These are phyloP conservation scores for Caenorhabditis sp. DNA, from an alignment of 2,888 invertebrate genomes.

Conservation along the genomic window DNA sequence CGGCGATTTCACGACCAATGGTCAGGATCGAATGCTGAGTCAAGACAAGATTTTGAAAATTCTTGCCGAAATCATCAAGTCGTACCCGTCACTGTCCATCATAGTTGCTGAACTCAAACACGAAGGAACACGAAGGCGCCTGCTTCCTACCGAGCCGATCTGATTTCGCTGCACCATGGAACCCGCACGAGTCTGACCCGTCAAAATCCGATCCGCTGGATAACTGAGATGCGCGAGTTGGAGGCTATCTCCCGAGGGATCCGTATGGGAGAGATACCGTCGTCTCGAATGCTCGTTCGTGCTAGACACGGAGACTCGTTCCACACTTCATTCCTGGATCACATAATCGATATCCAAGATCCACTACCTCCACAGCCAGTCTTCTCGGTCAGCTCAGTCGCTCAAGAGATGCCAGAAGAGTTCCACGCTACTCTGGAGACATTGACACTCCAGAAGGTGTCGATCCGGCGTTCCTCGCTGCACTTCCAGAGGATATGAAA, in stretches of 20 bases:
- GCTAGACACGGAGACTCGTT: slow-evolving; percentile 9
- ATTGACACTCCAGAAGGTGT: slow-evolving; percentile 88
- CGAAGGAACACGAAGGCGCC: too few relatives aligned
- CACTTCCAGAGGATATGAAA: slow-evolving; percentile 92
- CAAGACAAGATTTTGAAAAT: slow-evolving; percentile 64
- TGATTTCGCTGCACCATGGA: slow-evolving; percentile 1
- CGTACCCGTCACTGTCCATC: slow-evolving; percentile 64
- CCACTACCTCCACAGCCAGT: too few relatives aligned
- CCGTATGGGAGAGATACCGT: slow-evolving; percentile 27
- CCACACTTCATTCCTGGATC: slow-evolving; percentile 40
- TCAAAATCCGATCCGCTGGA: slow-evolving; percentile 59
- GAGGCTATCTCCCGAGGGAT: slow-evolving; percentile 32
- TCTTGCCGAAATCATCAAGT: slow-evolving; percentile 69
- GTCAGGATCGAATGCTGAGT: slow-evolving; percentile 54
- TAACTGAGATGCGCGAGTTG: slow-evolving; percentile 35
- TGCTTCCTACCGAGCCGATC: slow-evolving; percentile 24
- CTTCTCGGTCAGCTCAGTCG: too few relatives aligned
- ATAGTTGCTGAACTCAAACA: slow-evolving; percentile 58
- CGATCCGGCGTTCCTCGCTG: slow-evolving; percentile 93
- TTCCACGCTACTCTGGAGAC: slow-evolving; percentile 77
- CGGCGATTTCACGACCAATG: slow-evolving; percentile 60
- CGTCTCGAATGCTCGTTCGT: slow-evolving; percentile 36
- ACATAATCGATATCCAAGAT: slow-evolving; percentile 45
- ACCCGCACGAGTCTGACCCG: slow-evolving; percentile 42
- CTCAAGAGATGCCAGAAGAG: slow-evolving; percentile 61